These are phyloP conservation scores for Megastigmus dorsalis DNA, from an alignment of 2,888 invertebrate species.

Conservation along the genomic window DNA sequence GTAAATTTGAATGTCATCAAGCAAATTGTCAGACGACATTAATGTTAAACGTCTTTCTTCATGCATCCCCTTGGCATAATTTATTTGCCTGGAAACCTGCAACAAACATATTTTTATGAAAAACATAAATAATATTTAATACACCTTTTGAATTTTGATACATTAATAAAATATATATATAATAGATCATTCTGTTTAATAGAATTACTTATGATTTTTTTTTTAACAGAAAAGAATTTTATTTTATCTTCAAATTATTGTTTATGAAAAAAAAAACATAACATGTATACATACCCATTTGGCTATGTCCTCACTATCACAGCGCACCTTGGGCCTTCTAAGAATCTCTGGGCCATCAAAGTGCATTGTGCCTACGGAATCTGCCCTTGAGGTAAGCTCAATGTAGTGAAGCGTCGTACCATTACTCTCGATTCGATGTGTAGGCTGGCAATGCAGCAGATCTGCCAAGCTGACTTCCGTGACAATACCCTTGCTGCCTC, in stretches of 20 bases:
- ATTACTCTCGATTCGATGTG: constrained; percentile 76
- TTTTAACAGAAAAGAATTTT: not conserved
- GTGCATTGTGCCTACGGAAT: constrained; percentile 69
- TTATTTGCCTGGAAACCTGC: constrained; percentile 87
- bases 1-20: constrained; percentile 71
- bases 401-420: constrained; percentile 79
- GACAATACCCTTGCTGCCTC: constrained; percentile 72
- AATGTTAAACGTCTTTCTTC: constrained; percentile 88
- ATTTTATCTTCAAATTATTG: not conserved
- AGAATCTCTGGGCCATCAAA: constrained; percentile 76
- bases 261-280: not conserved
- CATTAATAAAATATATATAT: not conserved
- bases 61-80: constrained; percentile 90
- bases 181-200: not conserved
- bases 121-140: not conserved
- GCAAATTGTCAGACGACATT: constrained; percentile 72
- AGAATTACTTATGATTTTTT: not conserved
- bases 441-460: constrained; percentile 81
- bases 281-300: constrained; percentile 76
- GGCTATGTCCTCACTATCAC: constrained; percentile 83
- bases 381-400: constrained; percentile 78
- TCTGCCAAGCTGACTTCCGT: constrained; percentile 74
- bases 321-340: constrained; percentile 85
- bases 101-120: constrained; percentile 22
- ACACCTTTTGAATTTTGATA: not conserved